Conservation (phyloP, 64 coral and sea anemone species). For the Montipora foliosa region DNA sequence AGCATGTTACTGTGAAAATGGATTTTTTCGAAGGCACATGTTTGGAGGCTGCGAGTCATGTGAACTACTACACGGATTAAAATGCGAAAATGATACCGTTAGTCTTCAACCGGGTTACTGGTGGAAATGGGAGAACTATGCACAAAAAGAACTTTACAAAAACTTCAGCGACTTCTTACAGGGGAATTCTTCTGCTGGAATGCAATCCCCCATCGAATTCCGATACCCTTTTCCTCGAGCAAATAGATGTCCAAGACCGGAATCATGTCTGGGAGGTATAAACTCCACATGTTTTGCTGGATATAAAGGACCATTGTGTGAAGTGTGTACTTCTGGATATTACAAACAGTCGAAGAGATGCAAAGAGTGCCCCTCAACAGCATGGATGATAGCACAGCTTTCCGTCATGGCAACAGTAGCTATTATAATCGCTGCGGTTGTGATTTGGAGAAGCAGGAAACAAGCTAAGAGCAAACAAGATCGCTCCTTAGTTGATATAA, state of each 20-base stretch:
- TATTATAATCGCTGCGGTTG: neutral
- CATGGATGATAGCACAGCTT: constrained; percentile 32
- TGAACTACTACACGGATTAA: neutral
- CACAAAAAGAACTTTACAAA: constrained; percentile 6
- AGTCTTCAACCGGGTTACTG: neutral
- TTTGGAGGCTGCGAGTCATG: neutral
- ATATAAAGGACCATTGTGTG: constrained; percentile 38
- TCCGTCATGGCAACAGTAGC: neutral
- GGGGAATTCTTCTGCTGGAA: neutral
- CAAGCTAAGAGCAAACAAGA: neutral
- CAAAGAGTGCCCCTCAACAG: constrained; percentile 13
- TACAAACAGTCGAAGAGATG: constrained; percentile 14
- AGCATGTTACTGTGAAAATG: neutral
- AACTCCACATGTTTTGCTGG: neutral
- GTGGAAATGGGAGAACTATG: constrained; percentile 11
- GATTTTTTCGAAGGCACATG: neutral
- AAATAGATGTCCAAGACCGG: neutral
- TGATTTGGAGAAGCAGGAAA: constrained; percentile 31
- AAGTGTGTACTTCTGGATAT: constrained; percentile 34
- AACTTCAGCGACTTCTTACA: neutral
- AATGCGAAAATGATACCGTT: constrained; percentile 2
- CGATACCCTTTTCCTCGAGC: neutral
- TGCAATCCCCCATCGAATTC: neutral
- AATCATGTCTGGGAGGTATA: neutral
- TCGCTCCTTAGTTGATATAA: neutral